Base-by-base conservation (phyloP, 2,888 invertebrate species). In the Plagodis pulveraria region DNA sequence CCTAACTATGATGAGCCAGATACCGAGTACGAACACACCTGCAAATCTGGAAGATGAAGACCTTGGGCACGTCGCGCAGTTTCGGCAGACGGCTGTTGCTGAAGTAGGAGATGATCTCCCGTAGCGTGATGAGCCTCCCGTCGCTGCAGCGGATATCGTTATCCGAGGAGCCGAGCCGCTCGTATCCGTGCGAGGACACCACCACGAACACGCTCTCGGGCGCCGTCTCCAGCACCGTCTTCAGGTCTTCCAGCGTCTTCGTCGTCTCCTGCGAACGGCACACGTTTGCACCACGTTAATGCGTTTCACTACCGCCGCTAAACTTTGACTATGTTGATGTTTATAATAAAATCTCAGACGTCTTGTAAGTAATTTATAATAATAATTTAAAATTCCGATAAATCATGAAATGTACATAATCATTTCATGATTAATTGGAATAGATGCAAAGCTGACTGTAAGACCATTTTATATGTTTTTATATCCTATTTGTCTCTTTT, bases 11-110 rank as follows among this genome's bases (percentile, higher is more conserved):
- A 22, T 22, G 38, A 10, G 0, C 22, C 6, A 10, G 41, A 7
- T 65, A n/a, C n/a, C n/a, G n/a, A n/a, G n/a, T n/a, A n/a, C n/a
- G n/a, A n/a, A n/a, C 75, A 62, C 5, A 90, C 94, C 95, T 93
- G 83, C 96, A 96, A 67, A 94, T 94, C 76, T 96, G 96, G 76
- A 96, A 96, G 59, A 96, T 92, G 75, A 96, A 95, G 56, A 96
- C 94, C 86, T 96, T 96, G 32, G 96, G 96, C 73, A 95, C 94
- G 53, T 93, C 87, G 8, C 79, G 72, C 60, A 96, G 86, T 54
- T 80, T 76, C 0, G 89, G 88, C 77, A 95, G 94, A 54, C 85
- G 87, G 11, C 75, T 70, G 72, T 94, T 93, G 73, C 93, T 93
- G 82, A 96, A 96, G 70, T 93, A 87, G 40, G 93, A 86, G 36